Base-by-base conservation (phyloP, 2,888 invertebrate species). In the Eristalis tenax region DNA sequence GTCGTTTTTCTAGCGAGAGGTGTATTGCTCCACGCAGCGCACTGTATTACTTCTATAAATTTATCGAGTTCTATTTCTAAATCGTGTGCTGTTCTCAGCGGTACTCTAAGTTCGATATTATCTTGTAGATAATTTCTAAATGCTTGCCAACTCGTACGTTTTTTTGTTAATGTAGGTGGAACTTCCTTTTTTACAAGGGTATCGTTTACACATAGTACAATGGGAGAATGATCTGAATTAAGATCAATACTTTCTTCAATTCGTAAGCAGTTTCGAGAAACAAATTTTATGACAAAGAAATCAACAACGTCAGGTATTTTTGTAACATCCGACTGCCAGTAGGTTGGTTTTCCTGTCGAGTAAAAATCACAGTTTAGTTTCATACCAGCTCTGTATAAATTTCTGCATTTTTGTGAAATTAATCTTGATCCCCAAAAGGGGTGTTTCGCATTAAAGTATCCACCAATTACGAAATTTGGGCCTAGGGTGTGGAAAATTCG, bases 101-200 rank as follows among this genome's bases (percentile, higher is more conserved):
- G 63, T 35, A 64, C 63, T n/a, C 63, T 64, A 8, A 64, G 63
- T 64, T 64, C 63, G 35, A 64, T 35, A 35, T 64, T 64, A 28
- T 35, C 63, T 64, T 64, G 32, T 35, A 35, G 8, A 18, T 64
- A n/a, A 35, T 64, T 64, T 35, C 63, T 64, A 64, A 64, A 35
- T 32, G 32, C 63, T 64, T 64, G 32, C 63, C 63, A 64, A 35
- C 35, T 64, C 32, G 63, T 32, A 35, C 32, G 10, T 64, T 18
- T 64, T 10, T 35, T 26, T 4, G 59, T 26, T 59, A 59, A 59
- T 13, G 23, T 59, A 22, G 59, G 23, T 26, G 59, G 59, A 22
- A 23, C 23, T 59, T 40, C 40, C 15, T 13, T 40, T 40, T 15
- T 40, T 40, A 40, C 15, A 40, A 59, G 59, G 59, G 59, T 59